These are phyloP conservation scores for Antennarius maculatus DNA, from an alignment of 2,797 vertebrate species.

Conservation along the genomic window DNA sequence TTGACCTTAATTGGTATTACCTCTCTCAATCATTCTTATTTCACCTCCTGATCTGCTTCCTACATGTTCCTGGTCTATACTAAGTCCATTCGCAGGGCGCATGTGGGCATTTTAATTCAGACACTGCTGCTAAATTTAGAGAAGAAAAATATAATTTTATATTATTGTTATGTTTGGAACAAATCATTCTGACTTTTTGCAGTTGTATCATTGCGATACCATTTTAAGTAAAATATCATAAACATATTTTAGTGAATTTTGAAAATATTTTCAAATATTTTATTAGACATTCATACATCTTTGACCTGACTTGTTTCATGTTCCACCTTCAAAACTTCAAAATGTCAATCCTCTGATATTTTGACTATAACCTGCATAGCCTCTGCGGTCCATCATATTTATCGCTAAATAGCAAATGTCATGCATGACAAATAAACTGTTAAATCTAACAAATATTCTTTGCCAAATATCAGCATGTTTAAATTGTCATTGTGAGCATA, in stretches of 20 bases:
- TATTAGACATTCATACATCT: no score
- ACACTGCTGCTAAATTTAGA: conserved; percentile 2
- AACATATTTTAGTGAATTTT: no score
- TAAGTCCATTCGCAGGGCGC: conserved; percentile 24
- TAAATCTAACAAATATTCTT: neutral
- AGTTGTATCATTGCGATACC: no score
- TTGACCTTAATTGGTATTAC: conserved; percentile 73
- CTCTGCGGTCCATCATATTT: no score
- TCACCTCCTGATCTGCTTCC: conserved; percentile 49
- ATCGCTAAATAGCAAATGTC: neutral
- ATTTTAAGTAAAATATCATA: no score
- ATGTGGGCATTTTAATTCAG: conserved; percentile 13
- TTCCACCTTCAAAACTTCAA: neutral
- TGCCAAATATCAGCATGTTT: neutral
- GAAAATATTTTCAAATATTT: no score
- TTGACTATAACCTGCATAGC: neutral
- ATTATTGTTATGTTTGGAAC: neutral
- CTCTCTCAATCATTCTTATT: conserved; percentile 58
- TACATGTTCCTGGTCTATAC: conserved; percentile 33
- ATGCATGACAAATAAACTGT: neutral
- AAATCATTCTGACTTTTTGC: neutral
- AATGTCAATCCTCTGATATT: neutral
- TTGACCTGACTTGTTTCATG: no score
- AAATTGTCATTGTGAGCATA: neutral
- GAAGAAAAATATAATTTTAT: neutral